Conservation (phyloP, 2,888 invertebrate species). For the Hyalella azteca region DNA sequence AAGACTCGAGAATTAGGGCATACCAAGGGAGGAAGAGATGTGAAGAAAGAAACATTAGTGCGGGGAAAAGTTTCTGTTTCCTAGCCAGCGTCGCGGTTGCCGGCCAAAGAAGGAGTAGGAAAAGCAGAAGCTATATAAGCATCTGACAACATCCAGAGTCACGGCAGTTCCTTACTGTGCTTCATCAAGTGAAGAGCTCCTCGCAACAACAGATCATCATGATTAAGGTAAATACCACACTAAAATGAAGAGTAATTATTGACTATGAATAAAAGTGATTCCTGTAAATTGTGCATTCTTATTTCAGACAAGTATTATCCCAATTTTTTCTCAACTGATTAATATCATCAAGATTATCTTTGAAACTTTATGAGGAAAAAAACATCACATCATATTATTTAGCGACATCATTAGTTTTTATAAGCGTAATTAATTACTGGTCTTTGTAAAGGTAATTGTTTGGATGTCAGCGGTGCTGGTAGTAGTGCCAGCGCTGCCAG, state of each 20-base stretch:
- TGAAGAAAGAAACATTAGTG: background rate
- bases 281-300: no score
- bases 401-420: no score
- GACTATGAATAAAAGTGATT: no score
- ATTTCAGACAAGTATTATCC: no score
- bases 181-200: background rate
- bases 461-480: background rate
- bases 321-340: no score
- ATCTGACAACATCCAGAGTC: background rate
- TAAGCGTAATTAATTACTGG: no score
- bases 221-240: constrained; percentile 10
- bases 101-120: background rate
- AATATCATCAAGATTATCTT: no score
- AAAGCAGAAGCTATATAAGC: constrained; percentile 15
- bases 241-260: no score
- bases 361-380: no score
- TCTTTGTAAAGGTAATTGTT: background rate
- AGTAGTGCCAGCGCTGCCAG: background rate
- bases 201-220: background rate
- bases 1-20: no score
- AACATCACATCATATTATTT: no score
- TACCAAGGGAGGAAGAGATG: background rate
- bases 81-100: no score
- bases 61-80: background rate
- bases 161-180: constrained; percentile 23